A percentile compares a stretch with the other conserved stretches of the same genome.
phyloP scores from a whole-genome alignment of 1,140 invertebrate genomes.

The Drosophila murphyi region DNA sequence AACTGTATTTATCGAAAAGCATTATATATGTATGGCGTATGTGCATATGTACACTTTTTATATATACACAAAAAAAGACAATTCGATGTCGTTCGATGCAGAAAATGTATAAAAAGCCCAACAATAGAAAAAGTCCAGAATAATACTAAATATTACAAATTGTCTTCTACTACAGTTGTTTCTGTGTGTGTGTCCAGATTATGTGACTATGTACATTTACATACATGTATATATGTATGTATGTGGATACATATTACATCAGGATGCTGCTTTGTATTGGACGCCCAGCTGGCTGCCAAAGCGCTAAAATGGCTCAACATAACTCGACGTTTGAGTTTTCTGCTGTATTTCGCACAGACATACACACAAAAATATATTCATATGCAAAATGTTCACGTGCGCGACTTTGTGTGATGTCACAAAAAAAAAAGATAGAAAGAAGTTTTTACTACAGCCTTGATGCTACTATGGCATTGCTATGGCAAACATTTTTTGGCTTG shows the following conservation, averaged over 20 bases:
- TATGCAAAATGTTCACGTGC: constrained; percentile 16
- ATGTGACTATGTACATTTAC: constrained; percentile 18
- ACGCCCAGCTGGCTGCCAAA: constrained; percentile 69
- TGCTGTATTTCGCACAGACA: background rate
- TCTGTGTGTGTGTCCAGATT: background rate
- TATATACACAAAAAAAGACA: constrained; percentile 28
- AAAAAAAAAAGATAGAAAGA: background rate
- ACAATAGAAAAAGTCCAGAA: background rate
- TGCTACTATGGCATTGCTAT: background rate
- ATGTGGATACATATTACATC: constrained; percentile 14
- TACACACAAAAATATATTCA: background rate
- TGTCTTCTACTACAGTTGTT: background rate
- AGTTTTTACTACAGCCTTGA: constrained; percentile 4
- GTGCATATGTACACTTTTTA: constrained; percentile 28
- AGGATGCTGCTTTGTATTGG: constrained; percentile 27
- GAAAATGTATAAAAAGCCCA: constrained; percentile 1
- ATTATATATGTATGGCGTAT: constrained; percentile 36
- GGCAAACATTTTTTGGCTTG: background rate
- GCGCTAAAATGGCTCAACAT: constrained; percentile 45
- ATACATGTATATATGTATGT: constrained; percentile 26
- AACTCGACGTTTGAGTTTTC: constrained; percentile 51
- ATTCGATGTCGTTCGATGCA: background rate
- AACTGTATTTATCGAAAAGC: constrained; percentile 62
- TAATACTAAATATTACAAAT: background rate
- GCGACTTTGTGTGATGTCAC: constrained; percentile 9